Evolutionary conservation across 2,888 invertebrate genomes (phyloP), one percentile per base, ranked within the genome.

Genomic region (Trimorus sp.): DNA sequence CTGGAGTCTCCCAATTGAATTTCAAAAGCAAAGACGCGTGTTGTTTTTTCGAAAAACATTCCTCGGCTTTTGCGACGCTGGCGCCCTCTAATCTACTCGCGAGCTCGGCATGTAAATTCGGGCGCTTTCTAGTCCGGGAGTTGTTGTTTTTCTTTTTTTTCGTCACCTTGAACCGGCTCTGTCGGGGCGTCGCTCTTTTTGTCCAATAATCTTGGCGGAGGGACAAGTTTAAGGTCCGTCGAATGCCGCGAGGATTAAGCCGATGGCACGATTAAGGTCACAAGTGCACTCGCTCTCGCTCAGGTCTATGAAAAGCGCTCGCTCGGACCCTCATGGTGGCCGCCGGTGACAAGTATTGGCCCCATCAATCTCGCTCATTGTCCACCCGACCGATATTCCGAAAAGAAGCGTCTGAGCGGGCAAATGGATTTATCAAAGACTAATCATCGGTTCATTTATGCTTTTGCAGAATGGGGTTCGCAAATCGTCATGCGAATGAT

Each of bases 201-300:
- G 65, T 11, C 53, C 53, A 42, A 45, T 54, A 54, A 66, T 66
- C 66, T 26, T 42, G 54, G 26, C 40, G 14, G 40, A 1, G 42
- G 66, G 15, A 38, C 63, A 63, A 66, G 42, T 66, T 66, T 66
- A 66, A 66, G 66, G 66, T 54, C 38, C 54, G 36, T 40, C 65
- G 48, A 53, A 53, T 16, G 40, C 48, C 4, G 14, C 42, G 48
- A n/a, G 42, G 62, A 62, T 63, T 63, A 51, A 49, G 38, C 38
- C 38, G 15, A 11, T 16, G 51, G 38, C 11, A 11, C 62, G 62
- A 63, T 63, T 63, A 63, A 63, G 63, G 63, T 63, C 49, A 63
- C 51, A 51, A 63, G 63, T 63, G 51, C 51, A 63, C 62, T 62
- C 62, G 37, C 48, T 49, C 49, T 49, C 62, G 14, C 26, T 26